Conservation (phyloP, 2,888 invertebrate species). For the Phasia obesa region DNA sequence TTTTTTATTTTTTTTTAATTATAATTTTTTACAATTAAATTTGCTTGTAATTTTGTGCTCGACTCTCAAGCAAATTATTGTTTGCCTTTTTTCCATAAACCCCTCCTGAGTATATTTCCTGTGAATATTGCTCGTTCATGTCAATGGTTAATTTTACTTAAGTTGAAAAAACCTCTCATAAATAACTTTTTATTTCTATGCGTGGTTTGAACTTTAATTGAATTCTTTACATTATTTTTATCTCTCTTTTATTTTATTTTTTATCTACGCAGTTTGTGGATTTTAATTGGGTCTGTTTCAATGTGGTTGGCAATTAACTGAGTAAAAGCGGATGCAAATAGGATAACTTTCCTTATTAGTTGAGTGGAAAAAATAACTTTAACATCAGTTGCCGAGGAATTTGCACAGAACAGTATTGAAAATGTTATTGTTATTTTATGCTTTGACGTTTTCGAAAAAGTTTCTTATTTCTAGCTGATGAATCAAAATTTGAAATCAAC, state of each 20-base stretch:
- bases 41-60: neutral
- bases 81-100: neutral
- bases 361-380: no score
- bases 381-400: no score
- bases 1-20: no score
- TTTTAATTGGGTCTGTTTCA: neutral
- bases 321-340: no score
- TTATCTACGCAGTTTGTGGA: neutral
- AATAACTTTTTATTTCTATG: neutral
- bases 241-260: neutral
- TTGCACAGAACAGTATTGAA: no score
- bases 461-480: neutral
- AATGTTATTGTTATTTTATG: no score
- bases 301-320: no score
- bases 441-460: neutral
- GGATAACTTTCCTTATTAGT: no score
- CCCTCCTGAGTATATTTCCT: neutral
- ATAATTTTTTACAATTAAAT: neutral
- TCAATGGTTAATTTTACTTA: neutral
- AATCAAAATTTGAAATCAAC: neutral
- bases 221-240: neutral
- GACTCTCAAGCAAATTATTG: neutral
- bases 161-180: neutral
- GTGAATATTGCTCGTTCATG: neutral
- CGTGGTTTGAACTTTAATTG: conserved; percentile 1